phyloP scores from a whole-genome alignment of 2,888 invertebrate genomes.

The Perizoma flavofasciatum region DNA sequence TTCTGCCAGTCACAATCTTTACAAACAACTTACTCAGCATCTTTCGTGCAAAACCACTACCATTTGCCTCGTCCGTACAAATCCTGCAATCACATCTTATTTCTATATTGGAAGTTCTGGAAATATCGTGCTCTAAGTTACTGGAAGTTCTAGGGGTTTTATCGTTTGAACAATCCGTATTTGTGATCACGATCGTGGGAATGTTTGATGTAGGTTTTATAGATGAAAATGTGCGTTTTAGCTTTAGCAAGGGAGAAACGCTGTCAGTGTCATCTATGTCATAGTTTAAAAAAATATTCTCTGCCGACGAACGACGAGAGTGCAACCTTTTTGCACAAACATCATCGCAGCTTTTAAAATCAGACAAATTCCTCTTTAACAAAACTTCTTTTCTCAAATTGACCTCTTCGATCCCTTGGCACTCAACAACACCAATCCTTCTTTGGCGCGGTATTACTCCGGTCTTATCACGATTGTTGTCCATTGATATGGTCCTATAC shows the following conservation, averaged over 20 bases:
- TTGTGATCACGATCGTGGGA: slow-evolving; percentile 51
- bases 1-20: slow-evolving; percentile 56
- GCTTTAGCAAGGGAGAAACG: slow-evolving; percentile 39
- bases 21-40: slow-evolving; percentile 61
- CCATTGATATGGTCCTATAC: slow-evolving; percentile 55
- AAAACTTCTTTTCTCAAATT: slow-evolving; percentile 63
- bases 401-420: slow-evolving; percentile 50
- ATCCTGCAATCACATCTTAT: slow-evolving; percentile 74
- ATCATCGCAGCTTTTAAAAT: slow-evolving; percentile 63
- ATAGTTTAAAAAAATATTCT: slow-evolving; percentile 15
- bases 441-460: slow-evolving; percentile 50
- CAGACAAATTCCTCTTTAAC: slow-evolving; percentile 47
- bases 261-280: slow-evolving; percentile 25
- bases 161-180: slow-evolving; percentile 39
- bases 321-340: slow-evolving; percentile 41
- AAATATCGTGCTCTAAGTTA: slow-evolving; percentile 27
- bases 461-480: slow-evolving; percentile 38
- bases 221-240: slow-evolving; percentile 42
- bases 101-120: slow-evolving; percentile 64
- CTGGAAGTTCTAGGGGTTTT: slow-evolving; percentile 44
- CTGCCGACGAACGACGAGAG: slow-evolving; percentile 38
- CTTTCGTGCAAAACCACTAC: slow-evolving; percentile 55
- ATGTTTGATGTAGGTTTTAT: slow-evolving; percentile 30
- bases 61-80: slow-evolving; percentile 56
- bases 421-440: slow-evolving; percentile 52